Conservation (phyloP, 2,888 invertebrate genomes). For the Ophion ellenae region DNA sequence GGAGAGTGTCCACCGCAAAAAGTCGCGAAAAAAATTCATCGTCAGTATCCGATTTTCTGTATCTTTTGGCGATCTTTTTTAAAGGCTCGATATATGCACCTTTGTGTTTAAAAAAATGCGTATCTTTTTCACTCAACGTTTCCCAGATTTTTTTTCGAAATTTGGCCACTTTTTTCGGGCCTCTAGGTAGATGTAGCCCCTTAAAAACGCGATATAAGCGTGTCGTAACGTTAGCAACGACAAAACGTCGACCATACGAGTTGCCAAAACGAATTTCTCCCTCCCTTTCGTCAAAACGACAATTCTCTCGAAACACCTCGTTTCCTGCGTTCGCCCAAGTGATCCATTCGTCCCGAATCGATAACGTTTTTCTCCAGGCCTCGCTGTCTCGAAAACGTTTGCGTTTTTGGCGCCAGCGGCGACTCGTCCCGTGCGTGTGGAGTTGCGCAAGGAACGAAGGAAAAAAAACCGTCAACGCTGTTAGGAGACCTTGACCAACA, state of each 20-base stretch:
- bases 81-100: too few species aligned
- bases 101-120: too few species aligned
- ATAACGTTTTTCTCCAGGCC: not conserved
- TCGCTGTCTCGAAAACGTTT: not conserved
- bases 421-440: not conserved
- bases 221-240: not conserved
- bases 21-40: too few species aligned
- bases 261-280: not conserved
- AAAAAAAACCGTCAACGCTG: not conserved
- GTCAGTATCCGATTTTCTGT: too few species aligned
- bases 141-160: too few species aligned
- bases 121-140: too few species aligned
- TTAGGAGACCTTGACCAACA: conserved; percentile 7
- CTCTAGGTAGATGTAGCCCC: too few species aligned
- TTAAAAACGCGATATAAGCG: not conserved
- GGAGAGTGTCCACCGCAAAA: too few species aligned
- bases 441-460: not conserved
- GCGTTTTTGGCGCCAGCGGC: not conserved
- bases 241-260: not conserved
- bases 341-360: not conserved
- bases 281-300: not conserved
- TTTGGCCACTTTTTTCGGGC: too few species aligned
- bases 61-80: too few species aligned
- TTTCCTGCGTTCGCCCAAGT: not conserved
- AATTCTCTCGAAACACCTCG: not conserved